A percentile compares a stretch with the other conserved stretches of the same genome.
phyloP scores from a whole-genome alignment of 2,797 vertebrate species.

The Rachycentron canadum region DNA sequence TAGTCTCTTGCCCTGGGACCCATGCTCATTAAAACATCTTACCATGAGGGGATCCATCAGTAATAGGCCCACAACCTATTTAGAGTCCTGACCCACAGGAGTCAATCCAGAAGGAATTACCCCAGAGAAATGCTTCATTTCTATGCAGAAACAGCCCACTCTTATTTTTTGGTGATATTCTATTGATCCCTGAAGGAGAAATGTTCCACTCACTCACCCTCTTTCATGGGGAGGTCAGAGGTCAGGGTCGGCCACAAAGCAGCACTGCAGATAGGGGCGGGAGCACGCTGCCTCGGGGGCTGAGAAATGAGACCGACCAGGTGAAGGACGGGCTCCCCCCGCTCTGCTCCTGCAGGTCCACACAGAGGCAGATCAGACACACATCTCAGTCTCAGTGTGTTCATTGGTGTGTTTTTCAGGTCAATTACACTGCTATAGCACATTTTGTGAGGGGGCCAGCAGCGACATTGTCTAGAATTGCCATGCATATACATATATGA shows the following conservation, averaged over 20 bases:
- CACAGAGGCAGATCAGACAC: neutral
- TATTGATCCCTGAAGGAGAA: slow-evolving; percentile 52
- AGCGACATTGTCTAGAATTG: no score
- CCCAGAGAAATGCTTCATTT: slow-evolving; percentile 63
- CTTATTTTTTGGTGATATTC: slow-evolving; percentile 38
- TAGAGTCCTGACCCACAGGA: slow-evolving; percentile 62
- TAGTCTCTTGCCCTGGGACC: slow-evolving; percentile 58
- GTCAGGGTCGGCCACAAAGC: slow-evolving; percentile 31
- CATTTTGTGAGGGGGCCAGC: no score
- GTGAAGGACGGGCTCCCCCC: slow-evolving; percentile 26
- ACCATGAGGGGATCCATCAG: slow-evolving; percentile 67
- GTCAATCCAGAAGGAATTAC: slow-evolving; percentile 59
- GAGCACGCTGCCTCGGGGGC: neutral
- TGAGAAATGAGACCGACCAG: slow-evolving; percentile 15
- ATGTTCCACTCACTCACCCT: slow-evolving; percentile 24
- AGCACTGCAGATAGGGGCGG: neutral
- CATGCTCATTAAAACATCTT: slow-evolving; percentile 69
- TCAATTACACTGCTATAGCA: neutral
- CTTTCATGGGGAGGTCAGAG: slow-evolving; percentile 49
- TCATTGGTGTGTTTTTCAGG: neutral
- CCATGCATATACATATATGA: no score
- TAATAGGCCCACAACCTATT: slow-evolving; percentile 73
- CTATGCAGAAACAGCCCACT: slow-evolving; percentile 48
- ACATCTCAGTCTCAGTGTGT: neutral
- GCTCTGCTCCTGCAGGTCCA: neutral